Base-by-base conservation (phyloP, 2,113 vertebrate species). In the Hymenochirus boettgeri region DNA sequence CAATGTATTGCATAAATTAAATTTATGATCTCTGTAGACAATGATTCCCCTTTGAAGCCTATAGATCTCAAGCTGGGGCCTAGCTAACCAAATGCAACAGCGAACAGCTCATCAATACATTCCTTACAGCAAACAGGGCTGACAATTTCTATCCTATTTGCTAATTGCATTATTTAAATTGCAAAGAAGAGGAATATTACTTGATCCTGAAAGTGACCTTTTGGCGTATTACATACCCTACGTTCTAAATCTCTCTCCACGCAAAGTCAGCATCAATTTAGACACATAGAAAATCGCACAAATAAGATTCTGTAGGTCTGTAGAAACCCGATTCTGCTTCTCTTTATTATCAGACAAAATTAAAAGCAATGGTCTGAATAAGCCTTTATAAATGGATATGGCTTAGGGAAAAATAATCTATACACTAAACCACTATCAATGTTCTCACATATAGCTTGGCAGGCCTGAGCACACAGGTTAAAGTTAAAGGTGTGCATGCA, bases 131-230 rank as follows among this genome's bases (percentile, higher is more conserved):
- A 10, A 48, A 21, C 2, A 19, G 7, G 18, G 6, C 19, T 8
- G 8, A 18, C 13, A 48, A 12, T 22, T 48, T 22, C 18, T 21
- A 18, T 9, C 3, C 21, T 21, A 21, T 48, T 21, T 48, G 46
- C 46, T 48, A 48, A 48, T 48, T 48, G 46, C 46, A 48, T 48
- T 21, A 48, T 48, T 48, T 22, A 21, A 23, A 42, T 42, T 42
- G 39, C 21, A 21, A 21, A 48, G 8, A 21, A 48, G 46, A 21
- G 13, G 19, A 12, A 23, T 11, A 23, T 23, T 19, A 22, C 19
- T 46, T 46, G 3, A n/a, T 19, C 42, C 42, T 18, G 18, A 46
- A 46, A 46, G 15, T 18, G 42, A n/a, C 17, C 18, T 46, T 46
- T 13, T 19, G 13, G 42, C 18, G 15, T 46, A 46, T 19, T n/a